Conservation (phyloP, 2,888 invertebrate species). For the Eilema griseolum region DNA sequence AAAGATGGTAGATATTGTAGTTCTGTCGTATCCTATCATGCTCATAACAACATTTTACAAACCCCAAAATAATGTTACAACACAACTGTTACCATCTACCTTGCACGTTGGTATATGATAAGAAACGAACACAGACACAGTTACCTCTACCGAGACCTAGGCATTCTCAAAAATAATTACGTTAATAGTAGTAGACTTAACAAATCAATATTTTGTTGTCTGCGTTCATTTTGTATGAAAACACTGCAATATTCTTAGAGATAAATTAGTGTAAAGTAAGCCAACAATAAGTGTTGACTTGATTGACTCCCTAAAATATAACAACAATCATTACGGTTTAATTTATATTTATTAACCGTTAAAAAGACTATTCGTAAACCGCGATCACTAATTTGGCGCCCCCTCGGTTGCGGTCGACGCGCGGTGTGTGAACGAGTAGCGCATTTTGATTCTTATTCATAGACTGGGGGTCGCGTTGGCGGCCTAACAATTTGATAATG, state of each 20-base stretch:
- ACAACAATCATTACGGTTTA: constrained; percentile 73
- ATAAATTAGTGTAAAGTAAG: neutral
- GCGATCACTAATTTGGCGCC: constrained; percentile 81
- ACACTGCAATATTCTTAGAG: neutral
- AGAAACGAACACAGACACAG: too few relatives aligned
- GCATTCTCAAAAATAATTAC: neutral
- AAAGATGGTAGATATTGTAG: constrained; percentile 16
- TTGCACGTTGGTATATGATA: neutral
- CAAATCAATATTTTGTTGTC: neutral
- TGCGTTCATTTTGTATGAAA: neutral
- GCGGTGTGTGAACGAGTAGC: constrained; percentile 70
- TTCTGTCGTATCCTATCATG: constrained; percentile 3
- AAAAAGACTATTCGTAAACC: constrained; percentile 70
- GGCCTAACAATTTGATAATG: constrained; percentile 86
- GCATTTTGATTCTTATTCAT: constrained; percentile 85
- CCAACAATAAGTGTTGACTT: neutral
- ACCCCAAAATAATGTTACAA: neutral
- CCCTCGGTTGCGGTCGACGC: constrained; percentile 63
- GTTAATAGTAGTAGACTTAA: neutral
- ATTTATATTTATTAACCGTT: constrained; percentile 79
- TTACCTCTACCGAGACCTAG: neutral
- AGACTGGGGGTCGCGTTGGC: constrained; percentile 72
- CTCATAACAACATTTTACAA: neutral
- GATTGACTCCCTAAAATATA: constrained; percentile 40
- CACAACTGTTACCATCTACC: neutral